Percentiles rank a stretch among this genome's conserved stretches.
phyloP scores from a whole-genome alignment of 2,888 invertebrate species.

The Uropetala carovei region DNA sequence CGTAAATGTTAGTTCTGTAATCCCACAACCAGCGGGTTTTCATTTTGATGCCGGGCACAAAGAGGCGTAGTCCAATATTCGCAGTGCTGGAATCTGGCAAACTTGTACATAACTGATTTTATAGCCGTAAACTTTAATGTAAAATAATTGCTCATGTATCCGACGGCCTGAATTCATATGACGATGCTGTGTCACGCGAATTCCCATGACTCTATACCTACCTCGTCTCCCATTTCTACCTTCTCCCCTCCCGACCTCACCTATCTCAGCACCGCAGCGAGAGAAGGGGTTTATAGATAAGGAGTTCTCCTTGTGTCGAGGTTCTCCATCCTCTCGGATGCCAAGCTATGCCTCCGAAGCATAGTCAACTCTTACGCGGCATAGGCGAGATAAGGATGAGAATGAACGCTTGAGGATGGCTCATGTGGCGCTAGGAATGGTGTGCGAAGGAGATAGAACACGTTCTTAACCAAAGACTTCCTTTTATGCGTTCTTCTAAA shows the following conservation, averaged over 20 bases:
- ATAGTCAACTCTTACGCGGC: background rate
- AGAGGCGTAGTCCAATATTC: no score
- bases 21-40: no score
- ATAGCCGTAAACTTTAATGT: no score
- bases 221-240: no score
- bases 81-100: no score
- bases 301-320: background rate
- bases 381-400: background rate
- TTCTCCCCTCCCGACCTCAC: background rate
- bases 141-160: no score
- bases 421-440: background rate
- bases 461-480: background rate
- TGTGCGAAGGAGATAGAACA: background rate
- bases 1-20: no score
- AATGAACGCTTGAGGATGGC: background rate
- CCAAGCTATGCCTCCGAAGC: background rate
- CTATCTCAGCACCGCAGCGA: background rate
- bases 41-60: no score
- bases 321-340: background rate
- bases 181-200: background rate
- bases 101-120: no score
- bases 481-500: background rate
- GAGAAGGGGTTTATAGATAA: constrained; percentile 27
- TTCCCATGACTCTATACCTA: background rate
- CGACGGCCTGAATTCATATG: background rate